These are phyloP conservation scores for Pseudolycoriella hygida DNA, from an alignment of 2,888 invertebrate species.

Conservation along the genomic window DNA sequence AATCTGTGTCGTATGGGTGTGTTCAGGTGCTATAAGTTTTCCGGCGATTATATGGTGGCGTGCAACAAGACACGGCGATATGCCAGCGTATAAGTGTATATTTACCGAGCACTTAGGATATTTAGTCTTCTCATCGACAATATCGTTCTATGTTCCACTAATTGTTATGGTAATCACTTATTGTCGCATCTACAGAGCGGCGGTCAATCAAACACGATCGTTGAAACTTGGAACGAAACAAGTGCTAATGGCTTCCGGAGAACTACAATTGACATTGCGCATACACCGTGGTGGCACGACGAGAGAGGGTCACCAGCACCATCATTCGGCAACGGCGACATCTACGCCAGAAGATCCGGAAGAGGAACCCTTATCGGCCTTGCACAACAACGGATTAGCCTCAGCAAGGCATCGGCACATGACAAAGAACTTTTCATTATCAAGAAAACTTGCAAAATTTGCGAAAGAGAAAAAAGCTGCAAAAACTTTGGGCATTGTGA, in stretches of 20 bases:
- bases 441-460: conserved; percentile 84
- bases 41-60: conserved; percentile 96
- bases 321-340: conserved; percentile 28
- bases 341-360: conserved; percentile 47
- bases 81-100: conserved; percentile 73
- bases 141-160: conserved; percentile 93
- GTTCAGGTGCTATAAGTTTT: conserved; percentile 92
- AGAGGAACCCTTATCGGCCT: conserved; percentile 54
- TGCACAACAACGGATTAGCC: conserved; percentile 58
- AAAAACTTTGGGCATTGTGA: conserved; percentile 90
- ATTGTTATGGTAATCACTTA: conserved; percentile 98
- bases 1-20: conserved; percentile 91
- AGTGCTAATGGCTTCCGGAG: conserved; percentile 68
- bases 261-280: conserved; percentile 71
- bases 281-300: conserved; percentile 84
- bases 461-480: conserved; percentile 97
- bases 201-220: conserved; percentile 79
- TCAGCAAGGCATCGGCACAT: conserved; percentile 51
- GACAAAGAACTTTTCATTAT: conserved; percentile 81
- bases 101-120: conserved; percentile 96
- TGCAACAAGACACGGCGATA: conserved; percentile 64
- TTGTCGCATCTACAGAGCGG: conserved; percentile 87
- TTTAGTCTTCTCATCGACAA: conserved; percentile 90
- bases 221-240: conserved; percentile 83
- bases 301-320: conserved; percentile 32